Evolutionary conservation across 2,113 vertebrate genomes (phyloP).

Genomic region (Gopherus evgoodei): DNA sequence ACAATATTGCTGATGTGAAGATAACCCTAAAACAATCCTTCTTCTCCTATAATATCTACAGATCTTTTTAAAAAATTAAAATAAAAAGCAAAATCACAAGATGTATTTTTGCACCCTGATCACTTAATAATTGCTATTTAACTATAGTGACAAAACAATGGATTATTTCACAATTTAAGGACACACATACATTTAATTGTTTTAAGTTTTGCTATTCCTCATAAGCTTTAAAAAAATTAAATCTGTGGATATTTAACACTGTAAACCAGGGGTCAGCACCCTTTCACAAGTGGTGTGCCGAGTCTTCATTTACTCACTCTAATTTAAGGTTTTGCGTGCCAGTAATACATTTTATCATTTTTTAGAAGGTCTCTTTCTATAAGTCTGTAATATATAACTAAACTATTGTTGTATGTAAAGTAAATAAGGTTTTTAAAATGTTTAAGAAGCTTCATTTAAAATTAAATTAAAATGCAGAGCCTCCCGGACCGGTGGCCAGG

Average conservation of each 20-base stretch:
- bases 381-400: no score
- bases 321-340: no score
- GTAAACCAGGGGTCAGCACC: neutral
- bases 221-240: neutral
- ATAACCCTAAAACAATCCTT: neutral
- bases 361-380: no score
- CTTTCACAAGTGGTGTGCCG: no score
- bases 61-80: neutral
- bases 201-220: neutral
- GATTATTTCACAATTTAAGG: neutral
- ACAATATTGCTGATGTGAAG: neutral
- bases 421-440: no score
- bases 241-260: neutral
- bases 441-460: no score
- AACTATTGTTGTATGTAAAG: no score
- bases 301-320: no score
- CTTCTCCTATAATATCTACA: neutral
- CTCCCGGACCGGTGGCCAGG: no score
- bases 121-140: neutral
- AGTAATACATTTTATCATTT: no score
- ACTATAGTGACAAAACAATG: neutral
- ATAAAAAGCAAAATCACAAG: neutral
- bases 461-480: no score
- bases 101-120: constrained; percentile 16
- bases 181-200: neutral